These are phyloP conservation scores for Microtus pennsylvanicus DNA, from an alignment of 2,113 vertebrate species.

Conservation along the genomic window DNA sequence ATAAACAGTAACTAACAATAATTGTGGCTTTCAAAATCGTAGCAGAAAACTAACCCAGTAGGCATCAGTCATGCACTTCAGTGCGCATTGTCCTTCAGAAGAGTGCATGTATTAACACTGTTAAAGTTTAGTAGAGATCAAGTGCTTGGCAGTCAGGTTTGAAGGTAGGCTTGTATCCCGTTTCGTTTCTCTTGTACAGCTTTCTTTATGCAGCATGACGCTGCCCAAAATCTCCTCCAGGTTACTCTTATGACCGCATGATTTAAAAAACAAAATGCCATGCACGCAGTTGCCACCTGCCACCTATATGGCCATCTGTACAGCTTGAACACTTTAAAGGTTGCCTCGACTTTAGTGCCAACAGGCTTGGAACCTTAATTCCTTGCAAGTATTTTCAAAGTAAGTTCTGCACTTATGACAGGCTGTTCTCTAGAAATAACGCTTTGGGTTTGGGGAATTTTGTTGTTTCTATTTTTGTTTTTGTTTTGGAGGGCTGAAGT, in stretches of 20 bases:
- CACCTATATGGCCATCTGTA: neutral
- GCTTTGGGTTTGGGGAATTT: neutral
- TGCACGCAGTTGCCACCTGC: neutral
- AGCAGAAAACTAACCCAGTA: neutral
- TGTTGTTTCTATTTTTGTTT: neutral
- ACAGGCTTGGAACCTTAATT: neutral
- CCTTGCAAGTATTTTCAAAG: neutral
- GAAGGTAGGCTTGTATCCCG: neutral
- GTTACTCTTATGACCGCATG: neutral
- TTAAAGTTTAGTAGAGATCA: neutral
- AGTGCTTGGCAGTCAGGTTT: neutral
- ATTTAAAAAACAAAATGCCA: neutral
- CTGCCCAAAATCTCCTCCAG: neutral
- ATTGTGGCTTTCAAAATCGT: neutral
- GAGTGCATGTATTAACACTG: neutral
- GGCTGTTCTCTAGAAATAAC: constrained; percentile 32
- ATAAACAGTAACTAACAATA: neutral
- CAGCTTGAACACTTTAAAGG: neutral
- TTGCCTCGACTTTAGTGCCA: neutral
- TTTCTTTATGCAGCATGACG: neutral
- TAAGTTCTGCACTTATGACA: neutral
- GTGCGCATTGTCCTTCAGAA: neutral
- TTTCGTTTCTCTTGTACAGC: neutral
- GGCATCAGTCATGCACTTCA: neutral
- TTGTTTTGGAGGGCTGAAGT: neutral